Percentiles rank a stretch among this genome's conserved stretches.
Evolutionary conservation across 1,140 invertebrate genomes (phyloP).

Genomic region (Matsumurasca onukii): DNA sequence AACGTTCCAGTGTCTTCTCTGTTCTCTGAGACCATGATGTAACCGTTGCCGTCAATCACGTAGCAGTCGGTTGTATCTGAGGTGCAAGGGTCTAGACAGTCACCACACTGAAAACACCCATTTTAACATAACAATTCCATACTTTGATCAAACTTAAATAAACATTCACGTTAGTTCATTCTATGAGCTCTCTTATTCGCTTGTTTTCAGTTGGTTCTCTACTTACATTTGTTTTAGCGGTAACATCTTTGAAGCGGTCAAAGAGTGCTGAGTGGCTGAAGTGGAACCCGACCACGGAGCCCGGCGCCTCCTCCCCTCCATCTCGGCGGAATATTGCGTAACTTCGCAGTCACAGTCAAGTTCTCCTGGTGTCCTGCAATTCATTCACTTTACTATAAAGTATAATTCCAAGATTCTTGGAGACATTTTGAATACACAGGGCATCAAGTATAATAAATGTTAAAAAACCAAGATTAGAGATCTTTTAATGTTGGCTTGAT

Average conservation of each 20-base stretch:
- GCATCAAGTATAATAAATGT: no score
- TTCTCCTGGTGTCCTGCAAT: slow-evolving; percentile 51
- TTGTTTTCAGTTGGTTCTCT: not conserved
- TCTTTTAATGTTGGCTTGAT: no score
- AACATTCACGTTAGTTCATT: no score
- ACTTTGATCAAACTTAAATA: no score
- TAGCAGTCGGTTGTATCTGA: slow-evolving; percentile 71
- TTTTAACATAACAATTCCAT: no score
- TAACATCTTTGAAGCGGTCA: slow-evolving; percentile 69
- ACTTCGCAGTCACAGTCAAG: slow-evolving; percentile 71
- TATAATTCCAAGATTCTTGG: no score
- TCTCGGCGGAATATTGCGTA: slow-evolving; percentile 83
- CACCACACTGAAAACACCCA: not conserved
- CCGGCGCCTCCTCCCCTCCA: slow-evolving; percentile 73
- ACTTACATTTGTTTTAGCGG: slow-evolving; percentile 48
- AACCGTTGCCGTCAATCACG: slow-evolving; percentile 86
- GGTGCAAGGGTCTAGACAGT: slow-evolving; percentile 44
- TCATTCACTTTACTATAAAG: no score
- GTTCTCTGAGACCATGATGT: slow-evolving; percentile 75
- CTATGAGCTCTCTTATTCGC: no score
- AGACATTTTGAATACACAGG: no score
- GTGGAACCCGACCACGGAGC: slow-evolving; percentile 84
- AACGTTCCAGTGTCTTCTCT: slow-evolving; percentile 73
- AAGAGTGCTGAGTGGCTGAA: slow-evolving; percentile 68
- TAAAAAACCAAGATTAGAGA: no score